These are phyloP conservation scores for Euglossa dilemma DNA, from an alignment of 1,140 invertebrate genomes.

Conservation along the genomic window DNA sequence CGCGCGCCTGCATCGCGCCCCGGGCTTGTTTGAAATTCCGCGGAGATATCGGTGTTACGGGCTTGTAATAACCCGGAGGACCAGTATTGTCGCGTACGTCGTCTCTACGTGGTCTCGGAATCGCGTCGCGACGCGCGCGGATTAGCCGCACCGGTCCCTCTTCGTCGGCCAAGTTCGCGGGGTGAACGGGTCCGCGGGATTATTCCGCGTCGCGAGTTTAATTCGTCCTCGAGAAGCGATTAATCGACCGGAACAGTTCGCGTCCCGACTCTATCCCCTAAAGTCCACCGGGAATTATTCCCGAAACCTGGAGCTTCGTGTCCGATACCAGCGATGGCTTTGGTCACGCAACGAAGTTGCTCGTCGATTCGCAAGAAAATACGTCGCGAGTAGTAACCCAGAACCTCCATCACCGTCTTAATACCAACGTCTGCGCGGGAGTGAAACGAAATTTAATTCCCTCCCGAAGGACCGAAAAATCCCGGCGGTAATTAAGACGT, in stretches of 20 bases:
- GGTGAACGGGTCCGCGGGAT: not conserved
- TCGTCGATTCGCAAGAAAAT: too few species aligned
- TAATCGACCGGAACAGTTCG: not conserved
- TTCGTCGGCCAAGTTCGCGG: slow-evolving; percentile 20
- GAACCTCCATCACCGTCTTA: too few species aligned
- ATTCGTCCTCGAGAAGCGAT: not conserved
- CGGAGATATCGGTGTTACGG: slow-evolving; percentile 18
- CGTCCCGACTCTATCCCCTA: too few species aligned
- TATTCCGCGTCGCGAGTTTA: not conserved
- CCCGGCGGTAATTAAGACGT: too few species aligned
- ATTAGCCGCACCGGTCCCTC: not conserved
- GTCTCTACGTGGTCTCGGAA: not conserved
- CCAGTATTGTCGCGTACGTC: not conserved
- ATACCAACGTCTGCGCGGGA: too few species aligned
- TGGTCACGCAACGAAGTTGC: too few species aligned
- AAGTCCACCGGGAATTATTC: too few species aligned
- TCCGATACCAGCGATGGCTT: too few species aligned
- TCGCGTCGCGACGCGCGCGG: not conserved
- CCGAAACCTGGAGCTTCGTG: too few species aligned
- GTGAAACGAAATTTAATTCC: too few species aligned
- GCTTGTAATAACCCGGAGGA: not conserved
- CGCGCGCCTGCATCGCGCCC: not conserved
- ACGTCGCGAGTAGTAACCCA: too few species aligned
- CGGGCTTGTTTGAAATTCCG: slow-evolving; percentile 21
- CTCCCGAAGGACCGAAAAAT: too few species aligned